phyloP scores from a whole-genome alignment of 2,888 invertebrate genomes.

The Acleris cristana region DNA sequence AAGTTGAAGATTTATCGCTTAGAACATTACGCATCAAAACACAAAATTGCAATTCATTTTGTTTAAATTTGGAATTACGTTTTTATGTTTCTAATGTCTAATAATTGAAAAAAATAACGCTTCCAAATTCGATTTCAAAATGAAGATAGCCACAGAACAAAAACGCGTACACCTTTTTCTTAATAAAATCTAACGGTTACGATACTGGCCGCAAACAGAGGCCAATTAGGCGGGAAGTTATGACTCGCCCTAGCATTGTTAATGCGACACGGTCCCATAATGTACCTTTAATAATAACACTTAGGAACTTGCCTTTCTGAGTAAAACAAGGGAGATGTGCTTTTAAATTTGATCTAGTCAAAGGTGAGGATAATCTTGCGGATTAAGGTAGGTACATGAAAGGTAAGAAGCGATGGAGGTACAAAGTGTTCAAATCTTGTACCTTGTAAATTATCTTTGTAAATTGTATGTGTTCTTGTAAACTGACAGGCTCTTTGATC shows the following conservation, averaged over 20 bases:
- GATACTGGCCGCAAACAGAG: conserved; percentile 36
- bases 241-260: conserved; percentile 26
- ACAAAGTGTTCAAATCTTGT: background rate
- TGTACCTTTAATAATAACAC: conserved; percentile 28
- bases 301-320: conserved; percentile 24
- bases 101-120: too few relatives aligned
- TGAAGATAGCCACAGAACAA: conserved; percentile 8
- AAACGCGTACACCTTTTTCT: conserved; percentile 18
- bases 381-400: conserved; percentile 49
- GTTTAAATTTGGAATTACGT: too few relatives aligned
- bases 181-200: conserved; percentile 34
- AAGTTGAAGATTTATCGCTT: too few relatives aligned
- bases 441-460: conserved; percentile 4
- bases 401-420: conserved; percentile 4
- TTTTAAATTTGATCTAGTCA: conserved; percentile 61
- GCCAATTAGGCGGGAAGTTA: conserved; percentile 36
- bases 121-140: background rate
- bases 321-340: conserved; percentile 47
- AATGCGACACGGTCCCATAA: conserved; percentile 35
- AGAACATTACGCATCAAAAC: too few relatives aligned
- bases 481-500: background rate
- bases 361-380: conserved; percentile 58
- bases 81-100: too few relatives aligned
- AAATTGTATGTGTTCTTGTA: background rate
- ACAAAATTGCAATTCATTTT: too few relatives aligned